phyloP scores from a whole-genome alignment of 2,113 vertebrate species.

The Elgaria multicarinata region DNA sequence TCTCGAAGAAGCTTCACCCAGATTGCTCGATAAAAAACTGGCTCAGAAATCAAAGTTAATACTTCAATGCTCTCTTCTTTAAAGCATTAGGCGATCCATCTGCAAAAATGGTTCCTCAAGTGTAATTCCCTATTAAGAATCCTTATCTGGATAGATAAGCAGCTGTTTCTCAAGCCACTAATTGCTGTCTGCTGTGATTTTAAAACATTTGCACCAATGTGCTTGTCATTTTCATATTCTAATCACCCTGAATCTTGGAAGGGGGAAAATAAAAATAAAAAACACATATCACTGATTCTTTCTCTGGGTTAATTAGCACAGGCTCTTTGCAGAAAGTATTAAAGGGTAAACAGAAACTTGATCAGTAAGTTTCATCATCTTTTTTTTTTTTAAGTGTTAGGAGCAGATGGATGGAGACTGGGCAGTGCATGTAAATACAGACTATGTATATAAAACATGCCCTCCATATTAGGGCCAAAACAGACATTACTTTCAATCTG shows the following conservation, averaged over 20 bases:
- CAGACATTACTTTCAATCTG: too few species aligned
- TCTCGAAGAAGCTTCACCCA: constrained; percentile 52
- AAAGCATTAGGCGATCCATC: constrained; percentile 81
- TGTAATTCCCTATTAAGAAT: constrained; percentile 86
- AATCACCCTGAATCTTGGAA: constrained; percentile 84
- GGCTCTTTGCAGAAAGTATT: constrained; percentile 83
- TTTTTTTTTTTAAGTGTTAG: constrained; percentile 27
- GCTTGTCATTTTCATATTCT: constrained; percentile 87
- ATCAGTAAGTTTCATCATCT: constrained; percentile 84
- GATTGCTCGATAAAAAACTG: constrained; percentile 64
- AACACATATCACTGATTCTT: constrained; percentile 84
- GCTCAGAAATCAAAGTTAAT: constrained; percentile 77
- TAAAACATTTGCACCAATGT: constrained; percentile 88
- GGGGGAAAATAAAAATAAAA: constrained; percentile 65
- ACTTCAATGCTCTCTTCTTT: constrained; percentile 73
- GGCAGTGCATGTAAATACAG: background rate
- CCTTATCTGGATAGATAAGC: constrained; percentile 88
- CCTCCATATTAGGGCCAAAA: background rate
- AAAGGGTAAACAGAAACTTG: constrained; percentile 82
- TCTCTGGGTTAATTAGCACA: constrained; percentile 85
- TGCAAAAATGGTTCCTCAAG: constrained; percentile 82
- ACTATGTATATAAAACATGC: background rate
- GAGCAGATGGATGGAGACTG: background rate
- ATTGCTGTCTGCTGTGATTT: constrained; percentile 88
- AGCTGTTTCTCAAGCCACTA: constrained; percentile 87